phyloP scores from a whole-genome alignment of 2,888 invertebrate genomes.

The Ecdyonurus torrentis region DNA sequence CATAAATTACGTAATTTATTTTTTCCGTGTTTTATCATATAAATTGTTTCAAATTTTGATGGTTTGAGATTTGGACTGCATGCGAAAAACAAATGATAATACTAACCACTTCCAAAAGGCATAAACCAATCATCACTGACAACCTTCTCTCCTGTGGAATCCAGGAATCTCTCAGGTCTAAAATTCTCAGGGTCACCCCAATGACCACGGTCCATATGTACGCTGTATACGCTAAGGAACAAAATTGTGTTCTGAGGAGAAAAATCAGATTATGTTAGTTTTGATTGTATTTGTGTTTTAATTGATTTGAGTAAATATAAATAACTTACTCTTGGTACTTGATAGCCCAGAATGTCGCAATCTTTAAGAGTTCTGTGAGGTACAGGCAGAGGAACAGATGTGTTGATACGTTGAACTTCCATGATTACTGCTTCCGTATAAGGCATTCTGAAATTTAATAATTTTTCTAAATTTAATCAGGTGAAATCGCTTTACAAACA shows the following conservation, averaged over 20 bases:
- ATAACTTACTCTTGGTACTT: constrained; percentile 34
- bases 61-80: too few species aligned
- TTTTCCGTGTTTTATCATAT: too few species aligned
- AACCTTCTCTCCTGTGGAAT: constrained; percentile 7
- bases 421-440: constrained; percentile 28
- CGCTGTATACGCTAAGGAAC: constrained; percentile 14
- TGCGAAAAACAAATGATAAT: too few species aligned
- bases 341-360: constrained; percentile 28
- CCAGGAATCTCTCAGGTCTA: constrained; percentile 17
- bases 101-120: constrained; percentile 15
- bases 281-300: too few species aligned
- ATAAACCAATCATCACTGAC: constrained; percentile 12
- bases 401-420: constrained; percentile 33
- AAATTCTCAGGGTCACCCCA: constrained; percentile 17
- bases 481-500: too few species aligned
- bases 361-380: constrained; percentile 31
- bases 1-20: too few species aligned
- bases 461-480: not conserved
- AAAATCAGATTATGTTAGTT: too few species aligned
- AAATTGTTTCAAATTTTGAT: too few species aligned
- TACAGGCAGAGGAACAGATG: constrained; percentile 35
- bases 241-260: constrained; percentile 13
- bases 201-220: constrained; percentile 17
- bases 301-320: too few species aligned
- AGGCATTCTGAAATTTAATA: constrained; percentile 14